Conservation (phyloP, 2,888 invertebrate genomes). For the Leptothorax acervorum region DNA sequence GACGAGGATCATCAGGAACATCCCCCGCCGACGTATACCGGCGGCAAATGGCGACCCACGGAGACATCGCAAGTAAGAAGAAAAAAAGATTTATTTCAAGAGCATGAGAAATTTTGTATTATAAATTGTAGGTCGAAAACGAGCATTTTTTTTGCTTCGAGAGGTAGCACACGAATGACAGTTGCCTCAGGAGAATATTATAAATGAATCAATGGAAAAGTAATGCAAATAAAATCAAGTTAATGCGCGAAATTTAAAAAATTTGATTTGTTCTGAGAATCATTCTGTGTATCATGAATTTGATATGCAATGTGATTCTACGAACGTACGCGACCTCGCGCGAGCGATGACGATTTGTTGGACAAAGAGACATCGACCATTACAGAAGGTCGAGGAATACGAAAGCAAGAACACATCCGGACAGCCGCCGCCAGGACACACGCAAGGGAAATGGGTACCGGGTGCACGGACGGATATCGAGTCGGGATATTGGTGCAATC, state of each 20-base stretch:
- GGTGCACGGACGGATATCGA: conserved; percentile 86
- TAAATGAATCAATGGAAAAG: not conserved
- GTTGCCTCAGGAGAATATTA: not conserved
- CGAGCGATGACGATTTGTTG: conserved; percentile 28
- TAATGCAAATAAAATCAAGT: not conserved
- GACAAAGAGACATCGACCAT: conserved; percentile 44
- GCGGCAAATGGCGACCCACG: conserved; percentile 89
- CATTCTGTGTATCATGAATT: not conserved
- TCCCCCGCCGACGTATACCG: conserved; percentile 87
- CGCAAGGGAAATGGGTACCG: conserved; percentile 94
- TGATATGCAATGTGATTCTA: conserved; percentile 7
- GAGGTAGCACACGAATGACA: not conserved
- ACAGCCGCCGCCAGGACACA: conserved; percentile 89
- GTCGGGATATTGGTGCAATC: conserved; percentile 92
- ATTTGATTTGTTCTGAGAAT: not conserved
- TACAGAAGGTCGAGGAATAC: conserved; percentile 78
- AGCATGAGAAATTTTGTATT: conserved; percentile 1
- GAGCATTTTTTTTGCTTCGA: not conserved
- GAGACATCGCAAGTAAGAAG: conserved; percentile 73
- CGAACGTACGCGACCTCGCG: not conserved
- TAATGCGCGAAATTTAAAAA: not conserved
- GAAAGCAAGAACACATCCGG: conserved; percentile 71
- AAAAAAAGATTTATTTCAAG: not conserved
- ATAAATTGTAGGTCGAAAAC: not conserved
- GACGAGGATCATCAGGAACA: conserved; percentile 78